Conservation (phyloP, 1,140 invertebrate species). For the Drosophila nigromelanica region DNA sequence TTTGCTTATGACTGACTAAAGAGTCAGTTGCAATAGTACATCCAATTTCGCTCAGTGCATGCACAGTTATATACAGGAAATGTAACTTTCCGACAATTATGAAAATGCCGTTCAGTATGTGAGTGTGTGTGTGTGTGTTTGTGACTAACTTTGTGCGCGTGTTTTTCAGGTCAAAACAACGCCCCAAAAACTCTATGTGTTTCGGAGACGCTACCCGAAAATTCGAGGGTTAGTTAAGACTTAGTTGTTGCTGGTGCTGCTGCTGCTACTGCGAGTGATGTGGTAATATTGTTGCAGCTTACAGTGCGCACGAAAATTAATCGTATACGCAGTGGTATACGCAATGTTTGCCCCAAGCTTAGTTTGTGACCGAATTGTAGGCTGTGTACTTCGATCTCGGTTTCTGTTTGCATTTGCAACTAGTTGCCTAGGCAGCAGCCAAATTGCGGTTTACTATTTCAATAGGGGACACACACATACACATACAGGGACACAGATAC, state of each 20-base stretch:
- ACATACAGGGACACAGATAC: conserved; percentile 2
- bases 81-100: conserved; percentile 73
- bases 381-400: conserved; percentile 10
- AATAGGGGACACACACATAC: conserved; percentile 39
- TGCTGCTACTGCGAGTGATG: conserved; percentile 8
- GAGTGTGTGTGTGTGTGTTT: background rate
- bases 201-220: conserved; percentile 26
- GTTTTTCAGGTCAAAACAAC: conserved; percentile 53
- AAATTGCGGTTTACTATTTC: conserved; percentile 78
- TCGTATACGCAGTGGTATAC: conserved; percentile 33
- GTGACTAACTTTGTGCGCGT: conserved; percentile 34
- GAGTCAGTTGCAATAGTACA: too few relatives aligned
- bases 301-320: conserved; percentile 43
- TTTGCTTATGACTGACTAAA: too few relatives aligned
- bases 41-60: conserved; percentile 51
- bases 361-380: conserved; percentile 1
- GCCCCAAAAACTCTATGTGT: conserved; percentile 35
- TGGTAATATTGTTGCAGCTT: conserved; percentile 28
- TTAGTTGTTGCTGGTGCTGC: conserved; percentile 39
- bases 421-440: conserved; percentile 48
- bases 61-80: conserved; percentile 46
- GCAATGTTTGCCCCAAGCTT: conserved; percentile 6
- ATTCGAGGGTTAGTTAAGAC: conserved; percentile 22
- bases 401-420: conserved; percentile 74
- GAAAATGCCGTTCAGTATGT: conserved; percentile 27